A percentile compares a stretch with the other conserved stretches of the same genome.
These are phyloP conservation scores for Silurus glanis DNA, from an alignment of 2,113 vertebrate genomes.

Conservation along the genomic window DNA sequence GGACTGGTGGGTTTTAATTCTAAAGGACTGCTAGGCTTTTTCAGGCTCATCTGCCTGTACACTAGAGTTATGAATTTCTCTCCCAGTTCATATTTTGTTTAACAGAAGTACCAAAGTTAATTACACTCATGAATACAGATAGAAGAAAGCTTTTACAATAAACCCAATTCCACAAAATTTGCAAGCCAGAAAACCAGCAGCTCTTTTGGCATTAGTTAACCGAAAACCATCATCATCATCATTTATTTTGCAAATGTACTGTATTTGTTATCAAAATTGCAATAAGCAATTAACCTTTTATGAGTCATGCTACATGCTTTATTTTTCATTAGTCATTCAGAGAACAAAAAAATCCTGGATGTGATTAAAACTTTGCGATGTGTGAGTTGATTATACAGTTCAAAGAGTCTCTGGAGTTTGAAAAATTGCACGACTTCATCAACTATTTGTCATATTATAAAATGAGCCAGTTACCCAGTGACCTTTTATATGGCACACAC, in stretches of 20 bases:
- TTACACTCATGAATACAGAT: not conserved
- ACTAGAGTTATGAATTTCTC: not conserved
- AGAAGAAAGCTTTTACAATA: not conserved
- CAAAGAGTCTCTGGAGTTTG: not conserved
- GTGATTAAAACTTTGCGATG: constrained; percentile 5
- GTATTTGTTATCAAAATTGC: not conserved
- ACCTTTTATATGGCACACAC: not conserved
- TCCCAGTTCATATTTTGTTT: not conserved
- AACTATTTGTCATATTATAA: constrained; percentile 16
- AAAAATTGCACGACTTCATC: not conserved
- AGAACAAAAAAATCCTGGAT: not conserved
- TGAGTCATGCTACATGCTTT: not conserved
- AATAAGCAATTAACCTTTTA: not conserved
- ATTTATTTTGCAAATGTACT: not conserved
- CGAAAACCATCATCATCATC: too few species aligned
- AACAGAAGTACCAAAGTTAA: not conserved
- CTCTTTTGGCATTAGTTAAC: too few species aligned
- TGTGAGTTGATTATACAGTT: not conserved
- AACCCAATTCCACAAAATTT: not conserved
- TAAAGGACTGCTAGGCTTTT: not conserved
- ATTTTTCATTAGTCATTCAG: not conserved
- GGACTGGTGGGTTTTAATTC: not conserved
- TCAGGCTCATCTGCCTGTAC: not conserved
- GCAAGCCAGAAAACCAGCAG: too few species aligned
- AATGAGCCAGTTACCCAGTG: constrained; percentile 9